phyloP scores from a whole-genome alignment of 2,113 vertebrate species.

The Riparia riparia region DNA sequence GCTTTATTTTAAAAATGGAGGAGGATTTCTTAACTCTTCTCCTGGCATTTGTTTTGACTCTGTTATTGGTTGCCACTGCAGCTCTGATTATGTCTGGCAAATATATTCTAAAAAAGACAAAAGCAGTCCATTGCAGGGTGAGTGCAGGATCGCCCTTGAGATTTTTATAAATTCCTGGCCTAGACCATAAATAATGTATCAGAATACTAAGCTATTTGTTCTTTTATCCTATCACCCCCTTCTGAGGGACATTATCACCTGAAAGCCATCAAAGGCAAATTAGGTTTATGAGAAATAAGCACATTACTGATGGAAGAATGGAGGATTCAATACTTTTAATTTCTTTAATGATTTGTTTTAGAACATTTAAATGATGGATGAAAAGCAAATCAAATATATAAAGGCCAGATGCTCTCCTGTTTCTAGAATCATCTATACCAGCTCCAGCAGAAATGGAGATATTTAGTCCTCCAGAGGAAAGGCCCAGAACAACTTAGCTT shows the following conservation, averaged over 20 bases:
- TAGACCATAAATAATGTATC: constrained; percentile 15
- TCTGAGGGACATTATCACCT: background rate
- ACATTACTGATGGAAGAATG: background rate
- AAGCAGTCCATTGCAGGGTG: background rate
- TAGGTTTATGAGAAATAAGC: constrained; percentile 55
- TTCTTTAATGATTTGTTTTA: constrained; percentile 29
- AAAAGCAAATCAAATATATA: background rate
- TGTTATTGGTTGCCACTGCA: background rate
- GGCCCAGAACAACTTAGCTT: background rate
- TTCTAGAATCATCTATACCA: background rate
- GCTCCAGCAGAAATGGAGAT: background rate
- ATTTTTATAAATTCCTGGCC: background rate
- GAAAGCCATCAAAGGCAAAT: constrained; percentile 17
- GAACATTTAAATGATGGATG: constrained; percentile 50
- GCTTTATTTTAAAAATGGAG: background rate
- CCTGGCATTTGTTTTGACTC: background rate
- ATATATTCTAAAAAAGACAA: background rate
- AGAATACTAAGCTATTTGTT: background rate
- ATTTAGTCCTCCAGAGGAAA: background rate
- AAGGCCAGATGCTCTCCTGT: constrained; percentile 18
- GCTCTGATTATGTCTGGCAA: background rate
- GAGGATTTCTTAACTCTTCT: background rate
- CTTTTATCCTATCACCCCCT: background rate
- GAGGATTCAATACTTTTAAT: constrained; percentile 35
- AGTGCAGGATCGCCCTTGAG: background rate